Conservation (phyloP, 2,113 vertebrate genomes). For the Zosterops borbonicus region DNA sequence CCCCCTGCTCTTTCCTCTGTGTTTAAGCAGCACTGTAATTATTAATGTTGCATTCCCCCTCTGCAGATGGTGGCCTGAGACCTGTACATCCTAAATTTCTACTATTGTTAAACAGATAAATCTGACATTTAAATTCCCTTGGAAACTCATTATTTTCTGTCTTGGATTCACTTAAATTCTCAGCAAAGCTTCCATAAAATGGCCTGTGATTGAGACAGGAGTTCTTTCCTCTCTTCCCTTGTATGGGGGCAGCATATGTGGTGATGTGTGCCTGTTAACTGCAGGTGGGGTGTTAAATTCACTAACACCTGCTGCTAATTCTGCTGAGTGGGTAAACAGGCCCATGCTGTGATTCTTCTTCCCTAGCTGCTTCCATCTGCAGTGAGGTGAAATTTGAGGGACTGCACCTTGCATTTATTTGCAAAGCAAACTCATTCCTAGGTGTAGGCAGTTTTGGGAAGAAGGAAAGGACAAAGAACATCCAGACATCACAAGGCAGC, state of each 20-base stretch:
- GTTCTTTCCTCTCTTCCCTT: not conserved
- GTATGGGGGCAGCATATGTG: not conserved
- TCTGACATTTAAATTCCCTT: not conserved
- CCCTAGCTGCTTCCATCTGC: not conserved
- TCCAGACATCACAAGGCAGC: slow-evolving; percentile 5
- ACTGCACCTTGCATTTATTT: not conserved
- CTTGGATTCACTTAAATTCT: not conserved
- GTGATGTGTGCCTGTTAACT: not conserved
- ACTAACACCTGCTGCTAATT: not conserved
- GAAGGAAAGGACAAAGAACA: not conserved
- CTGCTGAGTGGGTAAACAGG: not conserved
- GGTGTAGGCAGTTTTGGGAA: not conserved
- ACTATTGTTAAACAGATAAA: not conserved
- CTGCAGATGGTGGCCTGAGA: not conserved
- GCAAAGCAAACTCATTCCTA: not conserved
- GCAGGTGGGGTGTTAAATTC: not conserved
- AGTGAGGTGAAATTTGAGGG: not conserved
- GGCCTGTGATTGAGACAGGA: not conserved
- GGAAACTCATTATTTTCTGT: not conserved
- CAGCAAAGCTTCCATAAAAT: not conserved
- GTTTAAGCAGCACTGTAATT: not conserved
- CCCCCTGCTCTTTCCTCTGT: not conserved
- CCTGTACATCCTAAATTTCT: not conserved
- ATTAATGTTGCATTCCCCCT: not conserved
- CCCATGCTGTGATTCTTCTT: not conserved